Evolutionary conservation across 2,113 vertebrate species (phyloP), one percentile per base, ranked within the genome.

Genomic region (Oncorhynchus kisutch): DNA sequence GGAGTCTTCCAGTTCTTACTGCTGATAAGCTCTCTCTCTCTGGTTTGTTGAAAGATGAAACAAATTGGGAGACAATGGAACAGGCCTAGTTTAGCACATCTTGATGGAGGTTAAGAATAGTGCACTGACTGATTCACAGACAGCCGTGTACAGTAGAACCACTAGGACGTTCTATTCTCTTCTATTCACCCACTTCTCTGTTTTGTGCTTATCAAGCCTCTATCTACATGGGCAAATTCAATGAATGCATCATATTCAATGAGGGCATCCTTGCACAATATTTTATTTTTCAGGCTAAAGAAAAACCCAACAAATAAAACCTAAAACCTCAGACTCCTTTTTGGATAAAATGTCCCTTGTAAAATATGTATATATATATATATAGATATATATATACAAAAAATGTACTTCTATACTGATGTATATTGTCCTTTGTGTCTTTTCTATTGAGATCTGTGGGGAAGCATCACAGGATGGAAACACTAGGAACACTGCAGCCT

Each of bases 381-480:
- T 13, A 67, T 51, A 49, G 3, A 67, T 57, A 8, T 71, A 31
- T 54, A 6, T 31, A 27, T 54, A 7, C n/a, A 18, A 54, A 18
- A 9, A 64, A 31, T 66, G 16, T 18, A 54, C 14, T 54, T 54
- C 16, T 67, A 67, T 70, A 75, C 73, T 70, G 54, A 67, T 74
- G 54, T 57, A 31, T 31, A 73, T 74, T 81, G 79, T 76, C 59
- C 66, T 73, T 72, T 74, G 67, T 79, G 45, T 70, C 57, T 79
- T 80, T 65, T 80, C 71, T 67, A 71, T 70, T 77, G 73, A 84
- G 78, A 77, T 78, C 85, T 86, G 72, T 45, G 77, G 75, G 45
- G 72, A 67, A 60, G 54, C 60, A 13, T 27, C 67, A 39, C 25
- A 74, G 70, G 72, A 75, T 13, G 54, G 79, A 22, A 72, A 75